Conservation (phyloP, 2,113 vertebrate species). For the Cavia porcellus region DNA sequence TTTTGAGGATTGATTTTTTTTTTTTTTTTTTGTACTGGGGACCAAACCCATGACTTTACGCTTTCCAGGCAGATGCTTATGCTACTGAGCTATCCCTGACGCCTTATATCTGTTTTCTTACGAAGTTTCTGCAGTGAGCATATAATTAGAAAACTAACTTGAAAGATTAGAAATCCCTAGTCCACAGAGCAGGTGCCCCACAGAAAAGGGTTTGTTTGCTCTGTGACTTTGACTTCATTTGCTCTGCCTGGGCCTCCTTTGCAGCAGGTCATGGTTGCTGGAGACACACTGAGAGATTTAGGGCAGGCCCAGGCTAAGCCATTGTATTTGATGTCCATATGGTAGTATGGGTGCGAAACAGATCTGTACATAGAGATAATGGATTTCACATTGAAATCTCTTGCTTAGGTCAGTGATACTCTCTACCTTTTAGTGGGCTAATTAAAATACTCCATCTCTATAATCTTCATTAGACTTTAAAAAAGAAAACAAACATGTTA, state of each 20-base stretch:
- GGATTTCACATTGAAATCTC: slow-evolving; percentile 54
- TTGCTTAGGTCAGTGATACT: neutral
- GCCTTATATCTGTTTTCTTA: neutral
- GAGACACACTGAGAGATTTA: neutral
- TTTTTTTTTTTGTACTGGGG: neutral
- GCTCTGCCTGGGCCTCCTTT: slow-evolving; percentile 31
- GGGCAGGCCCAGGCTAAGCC: neutral
- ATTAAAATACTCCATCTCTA: slow-evolving; percentile 37
- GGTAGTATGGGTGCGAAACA: slow-evolving; percentile 28
- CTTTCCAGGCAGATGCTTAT: no score
- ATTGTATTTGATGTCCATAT: slow-evolving; percentile 40
- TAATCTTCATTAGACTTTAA: slow-evolving; percentile 35
- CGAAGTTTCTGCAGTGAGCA: neutral
- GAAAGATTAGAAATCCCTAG: neutral
- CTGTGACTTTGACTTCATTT: slow-evolving; percentile 36
- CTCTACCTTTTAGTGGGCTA: slow-evolving; percentile 34
- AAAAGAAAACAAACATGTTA: slow-evolving; percentile 44
- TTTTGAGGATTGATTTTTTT: no score
- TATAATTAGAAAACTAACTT: slow-evolving; percentile 54
- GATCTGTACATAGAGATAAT: neutral
- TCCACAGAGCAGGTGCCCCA: neutral
- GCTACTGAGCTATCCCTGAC: no score
- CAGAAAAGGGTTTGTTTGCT: slow-evolving; percentile 32
- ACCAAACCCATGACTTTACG: no score
- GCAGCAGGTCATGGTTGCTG: neutral